Evolutionary conservation across 2,797 vertebrate genomes (phyloP).

Genomic region (Peromyscus aztecus): DNA sequence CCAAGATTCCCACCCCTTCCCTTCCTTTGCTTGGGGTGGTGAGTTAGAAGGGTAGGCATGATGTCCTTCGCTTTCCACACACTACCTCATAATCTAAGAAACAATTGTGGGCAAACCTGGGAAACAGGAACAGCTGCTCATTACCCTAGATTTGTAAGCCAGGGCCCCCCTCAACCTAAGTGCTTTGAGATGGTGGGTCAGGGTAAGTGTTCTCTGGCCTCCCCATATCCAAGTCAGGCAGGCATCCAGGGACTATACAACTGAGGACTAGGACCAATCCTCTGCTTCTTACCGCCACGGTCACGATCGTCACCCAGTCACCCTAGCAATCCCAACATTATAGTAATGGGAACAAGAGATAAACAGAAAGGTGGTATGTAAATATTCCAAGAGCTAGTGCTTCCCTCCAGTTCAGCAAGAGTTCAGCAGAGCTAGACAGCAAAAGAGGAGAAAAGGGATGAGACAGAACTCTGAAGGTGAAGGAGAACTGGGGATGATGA

Average conservation of each 20-base stretch:
- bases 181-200: not conserved
- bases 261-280: constrained; percentile 22
- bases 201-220: not conserved
- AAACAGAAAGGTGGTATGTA: constrained; percentile 99
- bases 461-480: not conserved
- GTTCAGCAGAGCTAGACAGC: constrained; percentile 58
- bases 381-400: constrained; percentile 95
- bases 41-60: not conserved
- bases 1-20: not conserved
- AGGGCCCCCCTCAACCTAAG: not conserved
- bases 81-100: not conserved
- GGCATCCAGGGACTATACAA: not conserved
- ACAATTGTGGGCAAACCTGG: not conserved
- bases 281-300: constrained; percentile 32
- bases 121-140: not conserved
- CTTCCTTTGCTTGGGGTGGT: constrained; percentile 26
- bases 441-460: constrained; percentile 3
- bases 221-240: not conserved
- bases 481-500: not conserved
- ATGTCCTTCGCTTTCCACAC: not conserved
- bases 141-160: not conserved
- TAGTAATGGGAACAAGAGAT: constrained; percentile 88
- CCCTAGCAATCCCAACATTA: constrained; percentile 49
- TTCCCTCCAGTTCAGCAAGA: constrained; percentile 91
- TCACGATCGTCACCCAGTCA: not conserved